Percentiles rank a stretch among this genome's conserved stretches.
Evolutionary conservation across 2,113 vertebrate species (phyloP).

Genomic region (Gymnobelideus leadbeateri): DNA sequence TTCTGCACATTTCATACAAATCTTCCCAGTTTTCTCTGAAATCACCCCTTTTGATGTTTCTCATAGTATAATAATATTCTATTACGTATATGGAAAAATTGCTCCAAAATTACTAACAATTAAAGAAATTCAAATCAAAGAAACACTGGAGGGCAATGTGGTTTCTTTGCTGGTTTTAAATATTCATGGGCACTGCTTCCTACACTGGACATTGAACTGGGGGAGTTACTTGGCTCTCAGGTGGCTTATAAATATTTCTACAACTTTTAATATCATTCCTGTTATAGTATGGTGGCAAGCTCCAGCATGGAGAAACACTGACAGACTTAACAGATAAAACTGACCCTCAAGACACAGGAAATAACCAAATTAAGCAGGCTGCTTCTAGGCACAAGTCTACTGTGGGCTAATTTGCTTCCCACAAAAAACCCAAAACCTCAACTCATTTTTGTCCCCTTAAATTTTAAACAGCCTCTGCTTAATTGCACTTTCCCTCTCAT

Average conservation of each 20-base stretch:
- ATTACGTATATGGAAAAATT: background rate
- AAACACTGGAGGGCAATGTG: background rate
- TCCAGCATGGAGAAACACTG: constrained; percentile 62
- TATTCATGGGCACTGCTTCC: constrained; percentile 47
- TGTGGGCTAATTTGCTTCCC: constrained; percentile 82
- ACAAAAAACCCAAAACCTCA: constrained; percentile 52
- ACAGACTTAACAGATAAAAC: constrained; percentile 73
- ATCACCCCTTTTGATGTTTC: background rate
- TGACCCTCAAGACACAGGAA: constrained; percentile 73
- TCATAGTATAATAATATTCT: background rate
- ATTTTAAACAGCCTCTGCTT: constrained; percentile 78
- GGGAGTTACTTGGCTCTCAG: constrained; percentile 45
- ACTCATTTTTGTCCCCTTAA: constrained; percentile 80
- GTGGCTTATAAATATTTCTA: constrained; percentile 46
- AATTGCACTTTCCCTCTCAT: constrained; percentile 70
- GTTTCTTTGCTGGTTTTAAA: constrained; percentile 30
- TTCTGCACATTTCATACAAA: background rate
- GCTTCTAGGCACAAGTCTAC: constrained; percentile 80
- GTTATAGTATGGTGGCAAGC: constrained; percentile 56
- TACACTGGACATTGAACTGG: constrained; percentile 67
- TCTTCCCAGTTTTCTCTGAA: background rate
- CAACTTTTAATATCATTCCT: constrained; percentile 67
- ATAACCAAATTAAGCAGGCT: constrained; percentile 79
- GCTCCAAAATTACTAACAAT: background rate
- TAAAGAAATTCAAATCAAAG: background rate